Base-by-base conservation (phyloP, 2,888 invertebrate species). In the Parnassius glacialis region DNA sequence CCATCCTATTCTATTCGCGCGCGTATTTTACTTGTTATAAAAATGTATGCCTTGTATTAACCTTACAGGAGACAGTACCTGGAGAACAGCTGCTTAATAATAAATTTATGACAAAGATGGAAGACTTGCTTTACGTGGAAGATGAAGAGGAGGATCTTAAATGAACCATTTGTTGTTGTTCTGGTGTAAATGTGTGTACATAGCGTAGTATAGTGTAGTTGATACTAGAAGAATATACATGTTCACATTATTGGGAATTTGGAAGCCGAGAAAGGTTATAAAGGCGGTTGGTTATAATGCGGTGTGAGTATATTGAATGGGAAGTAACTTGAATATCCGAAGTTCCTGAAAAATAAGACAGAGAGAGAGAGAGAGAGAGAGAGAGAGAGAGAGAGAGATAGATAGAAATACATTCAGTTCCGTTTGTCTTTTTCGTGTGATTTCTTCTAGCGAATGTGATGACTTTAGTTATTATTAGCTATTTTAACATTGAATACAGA, bases 101-200 rank as follows among this genome's bases (percentile, higher is more conserved):
- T 68, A 88, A 88, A 69, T 87, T 90, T 54, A 83, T 84, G 81
- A 85, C 85, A 2, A 88, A 88, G 72, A 86, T 89, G 85, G 87
- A 90, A 45, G 89, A 90, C 59, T 64, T 90, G 25, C 73, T 88
- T 2, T 90, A 87, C 68, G 88, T 85, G 0, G 90, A 90, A 67
- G 90, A 90, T n/a, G 90, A 88, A 10, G 89, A 88, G 50, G 89
- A 84, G 9, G 89, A 90, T 66, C 72, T 90, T 1, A 90, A 90
- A 72, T 90, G 78, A 85, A 74, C 34, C 52, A 50, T 42, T 1
- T 9, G 10, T 13, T 53, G 53, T 58, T 48, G 48, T 52, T 62
- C 42, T 16, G 25, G 42, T 62, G 58, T 58, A 62, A 54, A 58
- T 62, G 52, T 52, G 12, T 53, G 61, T 64, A 64, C 25, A 66